These are phyloP conservation scores for Chrysomallon squamiferum DNA, from an alignment of 1,140 invertebrate genomes.

Conservation along the genomic window DNA sequence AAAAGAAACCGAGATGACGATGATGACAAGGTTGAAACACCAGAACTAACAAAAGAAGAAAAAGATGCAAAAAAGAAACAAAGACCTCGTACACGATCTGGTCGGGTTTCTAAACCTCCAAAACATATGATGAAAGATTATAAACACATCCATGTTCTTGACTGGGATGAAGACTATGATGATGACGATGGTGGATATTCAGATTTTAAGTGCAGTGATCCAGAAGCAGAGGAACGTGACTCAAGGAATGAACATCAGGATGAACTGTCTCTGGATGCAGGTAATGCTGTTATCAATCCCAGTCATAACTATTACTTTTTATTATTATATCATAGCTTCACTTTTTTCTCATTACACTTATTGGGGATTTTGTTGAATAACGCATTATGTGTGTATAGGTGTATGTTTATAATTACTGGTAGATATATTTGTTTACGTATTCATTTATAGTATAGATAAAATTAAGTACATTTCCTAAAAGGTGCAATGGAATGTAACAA, in stretches of 20 bases:
- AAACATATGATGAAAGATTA: slow-evolving; percentile 75
- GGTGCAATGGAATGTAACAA: too few species aligned
- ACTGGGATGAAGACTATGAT: slow-evolving; percentile 70
- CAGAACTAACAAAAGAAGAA: slow-evolving; percentile 65
- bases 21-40: slow-evolving; percentile 58
- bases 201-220: slow-evolving; percentile 68
- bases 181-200: slow-evolving; percentile 74
- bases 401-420: too few species aligned
- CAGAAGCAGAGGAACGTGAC: slow-evolving; percentile 46
- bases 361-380: too few species aligned
- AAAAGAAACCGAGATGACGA: slow-evolving; percentile 52
- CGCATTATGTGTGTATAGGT: too few species aligned
- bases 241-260: slow-evolving; percentile 13
- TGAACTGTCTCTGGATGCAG: slow-evolving; percentile 21
- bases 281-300: slow-evolving; percentile 10
- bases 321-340: neutral
- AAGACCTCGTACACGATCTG: slow-evolving; percentile 69
- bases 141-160: slow-evolving; percentile 71
- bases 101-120: slow-evolving; percentile 72
- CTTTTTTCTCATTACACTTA: too few species aligned
- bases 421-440: too few species aligned
- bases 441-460: too few species aligned
- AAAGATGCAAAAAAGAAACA: slow-evolving; percentile 69
- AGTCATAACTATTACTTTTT: neutral
- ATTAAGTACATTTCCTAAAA: too few species aligned